phyloP scores from a whole-genome alignment of 2,888 invertebrate species.

The Microdon myrmicae region DNA sequence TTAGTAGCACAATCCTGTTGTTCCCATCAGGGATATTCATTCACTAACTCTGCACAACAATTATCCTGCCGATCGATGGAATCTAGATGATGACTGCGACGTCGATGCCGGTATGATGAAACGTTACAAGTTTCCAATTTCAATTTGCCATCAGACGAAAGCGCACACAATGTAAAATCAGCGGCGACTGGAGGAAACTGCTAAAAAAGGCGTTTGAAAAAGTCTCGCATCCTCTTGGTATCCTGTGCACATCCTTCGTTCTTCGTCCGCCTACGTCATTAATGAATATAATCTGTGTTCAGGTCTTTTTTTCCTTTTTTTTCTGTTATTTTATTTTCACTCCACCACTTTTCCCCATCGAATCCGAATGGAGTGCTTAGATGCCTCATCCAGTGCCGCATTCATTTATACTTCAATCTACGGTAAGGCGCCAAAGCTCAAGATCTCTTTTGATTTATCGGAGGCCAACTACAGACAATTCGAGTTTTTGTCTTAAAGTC shows the following conservation, averaged over 20 bases:
- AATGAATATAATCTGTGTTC: conserved; percentile 44
- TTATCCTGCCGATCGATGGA: no score
- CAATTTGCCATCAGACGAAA: conserved; percentile 43
- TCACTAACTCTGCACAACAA: no score
- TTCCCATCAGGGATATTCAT: no score
- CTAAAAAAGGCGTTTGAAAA: conserved; percentile 7
- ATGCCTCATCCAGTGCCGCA: conserved; percentile 20
- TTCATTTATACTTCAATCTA: neutral
- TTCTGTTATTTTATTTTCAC: conserved; percentile 2
- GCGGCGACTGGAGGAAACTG: conserved; percentile 9
- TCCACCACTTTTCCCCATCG: no score
- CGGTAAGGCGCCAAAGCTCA: conserved; percentile 6
- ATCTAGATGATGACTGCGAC: conserved; percentile 10
- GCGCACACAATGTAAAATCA: conserved; percentile 47
- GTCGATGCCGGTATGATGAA: conserved; percentile 23
- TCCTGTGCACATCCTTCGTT: conserved; percentile 35
- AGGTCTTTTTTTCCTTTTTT: conserved; percentile 15
- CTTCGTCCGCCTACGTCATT: no score
- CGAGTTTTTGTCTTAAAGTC: no score
- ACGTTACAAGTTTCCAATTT: conserved; percentile 49
- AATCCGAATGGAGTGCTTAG: no score
- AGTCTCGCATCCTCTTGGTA: conserved; percentile 29
- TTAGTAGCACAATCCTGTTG: no score
- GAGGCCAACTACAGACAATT: no score
- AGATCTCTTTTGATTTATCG: conserved; percentile 5